These are phyloP conservation scores for Araneus ventricosus DNA, from an alignment of 1,140 invertebrate genomes.

Conservation along the genomic window DNA sequence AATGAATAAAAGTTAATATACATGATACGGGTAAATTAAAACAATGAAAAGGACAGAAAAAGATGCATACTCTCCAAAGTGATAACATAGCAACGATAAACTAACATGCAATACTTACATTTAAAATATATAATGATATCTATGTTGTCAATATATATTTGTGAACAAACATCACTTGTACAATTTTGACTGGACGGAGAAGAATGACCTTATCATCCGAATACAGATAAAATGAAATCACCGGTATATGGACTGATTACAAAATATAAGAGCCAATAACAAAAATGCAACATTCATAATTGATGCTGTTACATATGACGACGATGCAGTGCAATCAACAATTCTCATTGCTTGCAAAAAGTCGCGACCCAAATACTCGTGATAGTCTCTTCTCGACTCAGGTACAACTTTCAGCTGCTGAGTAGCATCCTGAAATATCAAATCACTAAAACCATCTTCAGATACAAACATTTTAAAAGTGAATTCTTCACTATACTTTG, in stretches of 20 bases:
- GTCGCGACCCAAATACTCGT: conserved; percentile 86
- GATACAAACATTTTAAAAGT: conserved; percentile 93
- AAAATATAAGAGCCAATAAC: not conserved
- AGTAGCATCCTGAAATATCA: conserved; percentile 96
- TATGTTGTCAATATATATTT: too few species aligned
- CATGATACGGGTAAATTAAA: not conserved
- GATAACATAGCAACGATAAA: too few species aligned
- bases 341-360: conserved; percentile 88
- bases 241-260: not conserved
- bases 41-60: not conserved
- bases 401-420: conserved; percentile 87
- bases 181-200: not conserved
- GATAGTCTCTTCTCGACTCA: conserved; percentile 84
- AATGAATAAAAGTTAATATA: not conserved
- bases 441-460: conserved; percentile 87
- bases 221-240: not conserved
- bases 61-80: not conserved
- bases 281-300: conserved; percentile 16
- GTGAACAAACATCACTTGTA: too few species aligned
- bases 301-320: conserved; percentile 3
- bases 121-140: too few species aligned
- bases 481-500: conserved; percentile 91
- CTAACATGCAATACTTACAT: too few species aligned
- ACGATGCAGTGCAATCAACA: conserved; percentile 85
- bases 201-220: not conserved